Conservation (phyloP, 2,113 vertebrate genomes). For the Ascaphus truei region DNA sequence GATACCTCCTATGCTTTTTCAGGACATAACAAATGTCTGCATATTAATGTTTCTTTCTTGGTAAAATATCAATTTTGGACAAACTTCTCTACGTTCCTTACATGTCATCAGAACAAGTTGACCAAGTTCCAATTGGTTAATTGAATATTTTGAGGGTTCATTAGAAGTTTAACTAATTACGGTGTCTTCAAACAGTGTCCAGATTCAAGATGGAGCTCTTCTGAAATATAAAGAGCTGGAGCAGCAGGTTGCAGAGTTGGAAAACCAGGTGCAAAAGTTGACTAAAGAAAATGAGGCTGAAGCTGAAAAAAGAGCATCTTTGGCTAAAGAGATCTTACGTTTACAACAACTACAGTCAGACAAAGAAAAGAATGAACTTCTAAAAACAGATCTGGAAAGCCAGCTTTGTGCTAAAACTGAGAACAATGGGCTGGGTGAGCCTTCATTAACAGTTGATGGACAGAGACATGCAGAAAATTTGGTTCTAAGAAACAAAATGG, state of each 20-base stretch:
- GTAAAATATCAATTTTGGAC: too few relatives aligned
- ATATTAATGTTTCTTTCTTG: too few relatives aligned
- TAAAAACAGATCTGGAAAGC: background rate
- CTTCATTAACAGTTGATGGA: background rate
- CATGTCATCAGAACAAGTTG: too few relatives aligned
- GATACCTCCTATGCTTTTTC: too few relatives aligned
- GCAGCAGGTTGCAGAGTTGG: slow-evolving; percentile 43
- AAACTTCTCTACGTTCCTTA: too few relatives aligned
- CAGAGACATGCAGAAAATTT: background rate
- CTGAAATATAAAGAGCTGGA: slow-evolving; percentile 33
- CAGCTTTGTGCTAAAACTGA: background rate
- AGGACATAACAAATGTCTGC: too few relatives aligned
- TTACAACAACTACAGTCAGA: slow-evolving; percentile 36
- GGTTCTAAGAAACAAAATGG: background rate
- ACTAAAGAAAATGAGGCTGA: slow-evolving; percentile 39
- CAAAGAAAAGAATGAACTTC: background rate
- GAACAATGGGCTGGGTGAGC: background rate
- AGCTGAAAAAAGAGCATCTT: slow-evolving; percentile 20
- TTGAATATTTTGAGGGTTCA: too few relatives aligned
- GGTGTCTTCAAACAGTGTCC: background rate
- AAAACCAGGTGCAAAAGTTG: slow-evolving; percentile 41
- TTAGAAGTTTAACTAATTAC: too few relatives aligned
- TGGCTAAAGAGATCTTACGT: slow-evolving; percentile 36
- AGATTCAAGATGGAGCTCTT: background rate
- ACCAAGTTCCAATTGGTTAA: too few relatives aligned